Evolutionary conservation across 2,113 vertebrate genomes (phyloP), one percentile per base, ranked within the genome.

Genomic region (Telmatochromis brichardi): DNA sequence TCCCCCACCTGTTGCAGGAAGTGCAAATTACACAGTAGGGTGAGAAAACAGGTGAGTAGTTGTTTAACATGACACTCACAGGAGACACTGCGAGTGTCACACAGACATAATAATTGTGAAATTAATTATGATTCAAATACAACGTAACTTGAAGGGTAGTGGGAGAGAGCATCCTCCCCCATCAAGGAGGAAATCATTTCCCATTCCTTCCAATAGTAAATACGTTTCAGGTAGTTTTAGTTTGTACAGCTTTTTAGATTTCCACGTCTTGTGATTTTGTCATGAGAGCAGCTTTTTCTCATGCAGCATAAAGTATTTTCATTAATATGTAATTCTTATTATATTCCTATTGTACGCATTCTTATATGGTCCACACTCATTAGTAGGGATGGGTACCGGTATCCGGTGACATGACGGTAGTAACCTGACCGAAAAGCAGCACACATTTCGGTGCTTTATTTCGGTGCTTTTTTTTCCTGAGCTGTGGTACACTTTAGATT

Each of bases 1-100:
- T 84, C 86, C 21, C 89, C 89, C 94, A 95, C 81, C 90, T 94
- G 95, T 83, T 95, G 79, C 88, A 88, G 87, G 85, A 91, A 88
- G 84, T 88, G 53, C 9, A 87, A 92, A 94, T 95, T 91, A 92
- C 50, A 89, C 71, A 80, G 89, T 53, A 47, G 37, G 21, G 23
- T n/a, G 31, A 86, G 68, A 65, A 80, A 90, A 80, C 53, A 79
- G 60, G 45, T 87, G 81, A 85, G 50, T 73, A 53, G 85, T 63
- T 90, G 60, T 88, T 90, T 86, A 35, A 80, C 35, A 40, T 57
- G 54, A 87, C 86, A 12, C 51, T 58, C 87, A 87, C 76, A 81
- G 53, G 50, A 84, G 17, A 82, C 6, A 31, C 23, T 15, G 2
- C 0, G 45, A 50, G 42, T 15, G 42, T 45, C 68, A 17, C 2